These are phyloP conservation scores for Chrysomela aeneicollis DNA, from an alignment of 2,888 invertebrate genomes.

Conservation along the genomic window DNA sequence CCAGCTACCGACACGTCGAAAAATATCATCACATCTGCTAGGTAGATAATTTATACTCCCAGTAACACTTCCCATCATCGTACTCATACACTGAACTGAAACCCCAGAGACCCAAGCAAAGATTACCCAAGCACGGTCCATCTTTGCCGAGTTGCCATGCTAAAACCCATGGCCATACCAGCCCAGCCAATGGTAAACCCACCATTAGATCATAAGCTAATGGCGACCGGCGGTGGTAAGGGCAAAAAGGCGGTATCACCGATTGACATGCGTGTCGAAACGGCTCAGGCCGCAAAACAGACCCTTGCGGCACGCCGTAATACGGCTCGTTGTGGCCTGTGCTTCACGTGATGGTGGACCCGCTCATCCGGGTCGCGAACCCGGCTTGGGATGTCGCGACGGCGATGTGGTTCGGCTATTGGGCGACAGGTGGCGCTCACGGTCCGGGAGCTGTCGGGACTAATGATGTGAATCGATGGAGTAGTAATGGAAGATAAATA, in stretches of 20 bases:
- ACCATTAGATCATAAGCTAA: constrained; percentile 56
- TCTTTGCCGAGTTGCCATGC: constrained; percentile 49
- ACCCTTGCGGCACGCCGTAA: neutral
- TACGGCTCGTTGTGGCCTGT: neutral
- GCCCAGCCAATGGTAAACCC: constrained; percentile 55
- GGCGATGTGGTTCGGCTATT: constrained; percentile 14
- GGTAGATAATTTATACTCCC: neutral
- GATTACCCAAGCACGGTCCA: constrained; percentile 12
- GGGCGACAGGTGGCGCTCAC: constrained; percentile 30
- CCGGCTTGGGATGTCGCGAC: neutral
- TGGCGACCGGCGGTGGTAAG: constrained; percentile 54
- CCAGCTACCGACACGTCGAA: no score
- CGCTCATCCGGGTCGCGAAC: neutral
- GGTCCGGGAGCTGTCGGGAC: constrained; percentile 12
- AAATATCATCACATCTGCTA: no score
- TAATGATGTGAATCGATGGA: constrained; percentile 15
- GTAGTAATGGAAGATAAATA: constrained; percentile 25
- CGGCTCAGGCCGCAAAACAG: neutral
- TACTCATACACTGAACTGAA: neutral
- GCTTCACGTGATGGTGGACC: neutral
- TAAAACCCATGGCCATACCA: constrained; percentile 55
- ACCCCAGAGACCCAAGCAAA: neutral
- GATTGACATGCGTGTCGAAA: constrained; percentile 29
- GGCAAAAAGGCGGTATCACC: constrained; percentile 46
- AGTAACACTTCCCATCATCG: constrained; percentile 4